phyloP scores from a whole-genome alignment of 64 coral and sea anemone species.

The Anthopleura sola region DNA sequence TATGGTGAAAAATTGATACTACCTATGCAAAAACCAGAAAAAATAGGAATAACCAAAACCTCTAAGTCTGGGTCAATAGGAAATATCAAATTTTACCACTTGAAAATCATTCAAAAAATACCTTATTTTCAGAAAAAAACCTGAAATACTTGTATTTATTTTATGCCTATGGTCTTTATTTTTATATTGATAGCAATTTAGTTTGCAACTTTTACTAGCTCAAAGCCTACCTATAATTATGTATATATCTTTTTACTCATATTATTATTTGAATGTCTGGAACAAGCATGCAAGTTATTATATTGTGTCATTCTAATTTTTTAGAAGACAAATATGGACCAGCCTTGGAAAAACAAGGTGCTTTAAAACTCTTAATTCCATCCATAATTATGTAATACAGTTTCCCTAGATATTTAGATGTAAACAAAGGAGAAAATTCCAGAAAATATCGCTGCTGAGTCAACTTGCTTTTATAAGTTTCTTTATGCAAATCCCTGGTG shows the following conservation, averaged over 20 bases:
- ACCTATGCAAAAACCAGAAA: too few relatives aligned
- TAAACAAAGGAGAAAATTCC: not conserved
- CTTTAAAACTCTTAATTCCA: not conserved
- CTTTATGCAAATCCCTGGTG: not conserved
- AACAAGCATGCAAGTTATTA: not conserved
- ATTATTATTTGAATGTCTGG: not conserved
- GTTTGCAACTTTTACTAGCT: not conserved
- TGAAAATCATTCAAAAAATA: not conserved
- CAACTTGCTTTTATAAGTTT: too few relatives aligned
- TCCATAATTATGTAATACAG: not conserved
- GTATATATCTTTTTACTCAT: not conserved
- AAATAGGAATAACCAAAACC: too few relatives aligned
- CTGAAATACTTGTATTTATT: slow-evolving; percentile 10
- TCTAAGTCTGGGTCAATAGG: too few relatives aligned
- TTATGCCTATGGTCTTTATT: not conserved
- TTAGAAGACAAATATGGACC: not conserved
- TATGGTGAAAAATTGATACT: too few relatives aligned
- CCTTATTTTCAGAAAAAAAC: not conserved
- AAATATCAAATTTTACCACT: too few relatives aligned
- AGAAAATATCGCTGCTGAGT: not conserved
- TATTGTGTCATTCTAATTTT: not conserved
- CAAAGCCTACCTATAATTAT: not conserved
- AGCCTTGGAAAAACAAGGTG: not conserved
- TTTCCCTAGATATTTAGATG: too few relatives aligned
- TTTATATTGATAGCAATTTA: not conserved